Evolutionary conservation across 2,797 vertebrate genomes (phyloP).

Genomic region (Chelonia mydas): DNA sequence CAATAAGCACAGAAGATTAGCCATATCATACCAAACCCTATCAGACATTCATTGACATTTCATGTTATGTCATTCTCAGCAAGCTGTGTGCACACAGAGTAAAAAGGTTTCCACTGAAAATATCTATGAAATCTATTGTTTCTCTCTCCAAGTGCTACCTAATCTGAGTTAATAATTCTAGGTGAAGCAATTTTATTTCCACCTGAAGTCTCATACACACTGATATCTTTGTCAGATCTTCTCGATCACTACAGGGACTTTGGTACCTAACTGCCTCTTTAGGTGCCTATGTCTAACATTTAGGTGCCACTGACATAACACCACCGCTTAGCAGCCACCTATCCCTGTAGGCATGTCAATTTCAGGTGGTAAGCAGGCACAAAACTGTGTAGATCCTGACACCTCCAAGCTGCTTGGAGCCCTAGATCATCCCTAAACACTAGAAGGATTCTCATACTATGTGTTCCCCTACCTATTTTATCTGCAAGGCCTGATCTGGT

Average conservation of each 20-base stretch:
- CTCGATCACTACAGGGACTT: background rate
- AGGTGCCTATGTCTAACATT: background rate
- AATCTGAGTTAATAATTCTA: background rate
- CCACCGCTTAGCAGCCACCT: too few species aligned
- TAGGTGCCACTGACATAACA: too few species aligned
- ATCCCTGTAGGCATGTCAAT: too few species aligned
- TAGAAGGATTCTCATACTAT: too few species aligned
- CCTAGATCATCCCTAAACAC: too few species aligned
- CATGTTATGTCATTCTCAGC: background rate
- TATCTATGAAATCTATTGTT: background rate
- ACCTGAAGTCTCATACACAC: background rate
- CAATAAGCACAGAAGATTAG: background rate
- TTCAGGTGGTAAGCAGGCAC: too few species aligned
- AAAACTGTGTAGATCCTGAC: too few species aligned
- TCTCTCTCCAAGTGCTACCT: background rate
- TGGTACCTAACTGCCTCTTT: background rate
- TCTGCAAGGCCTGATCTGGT: too few species aligned
- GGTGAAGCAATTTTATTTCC: background rate
- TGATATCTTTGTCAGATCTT: background rate
- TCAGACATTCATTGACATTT: background rate
- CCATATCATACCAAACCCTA: background rate
- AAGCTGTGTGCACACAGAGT: background rate
- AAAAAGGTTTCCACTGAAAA: background rate
- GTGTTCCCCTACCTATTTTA: too few species aligned
- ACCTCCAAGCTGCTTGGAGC: too few species aligned